Evolutionary conservation across 2,888 invertebrate genomes (phyloP).

Genomic region (Mythimna pallens): DNA sequence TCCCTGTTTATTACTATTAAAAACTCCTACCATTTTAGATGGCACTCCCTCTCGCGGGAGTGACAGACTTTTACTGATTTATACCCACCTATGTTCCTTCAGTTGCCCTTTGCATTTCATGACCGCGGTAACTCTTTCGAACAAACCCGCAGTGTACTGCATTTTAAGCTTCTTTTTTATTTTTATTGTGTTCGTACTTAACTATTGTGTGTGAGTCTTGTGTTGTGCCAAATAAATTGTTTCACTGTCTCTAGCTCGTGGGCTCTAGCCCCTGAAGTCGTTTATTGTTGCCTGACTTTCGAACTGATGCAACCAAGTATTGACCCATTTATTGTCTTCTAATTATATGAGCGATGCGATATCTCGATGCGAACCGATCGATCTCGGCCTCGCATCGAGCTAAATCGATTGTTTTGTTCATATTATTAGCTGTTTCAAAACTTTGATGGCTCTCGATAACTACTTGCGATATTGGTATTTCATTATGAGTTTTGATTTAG

Average conservation of each 20-base stretch:
- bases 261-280: neutral
- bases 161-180: no score
- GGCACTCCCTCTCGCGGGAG: no score
- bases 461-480: slow-evolving; percentile 42
- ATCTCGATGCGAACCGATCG: slow-evolving; percentile 58
- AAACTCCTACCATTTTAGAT: no score
- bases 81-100: no score
- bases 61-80: no score
- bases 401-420: slow-evolving; percentile 65
- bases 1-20: no score
- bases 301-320: slow-evolving; percentile 56
- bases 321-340: slow-evolving; percentile 60
- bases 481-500: slow-evolving; percentile 37
- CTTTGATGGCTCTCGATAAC: slow-evolving; percentile 56
- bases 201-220: no score
- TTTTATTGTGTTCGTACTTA: no score
- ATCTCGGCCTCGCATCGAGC: slow-evolving; percentile 55
- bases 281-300: slow-evolving; percentile 55
- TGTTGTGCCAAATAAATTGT: no score
- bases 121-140: no score
- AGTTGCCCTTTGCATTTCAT: no score
- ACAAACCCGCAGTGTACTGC: no score
- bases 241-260: neutral
- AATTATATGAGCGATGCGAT: slow-evolving; percentile 64
- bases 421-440: slow-evolving; percentile 62